Conservation (phyloP, 2,888 invertebrate genomes). For the Caenorhabditis sp. region DNA sequence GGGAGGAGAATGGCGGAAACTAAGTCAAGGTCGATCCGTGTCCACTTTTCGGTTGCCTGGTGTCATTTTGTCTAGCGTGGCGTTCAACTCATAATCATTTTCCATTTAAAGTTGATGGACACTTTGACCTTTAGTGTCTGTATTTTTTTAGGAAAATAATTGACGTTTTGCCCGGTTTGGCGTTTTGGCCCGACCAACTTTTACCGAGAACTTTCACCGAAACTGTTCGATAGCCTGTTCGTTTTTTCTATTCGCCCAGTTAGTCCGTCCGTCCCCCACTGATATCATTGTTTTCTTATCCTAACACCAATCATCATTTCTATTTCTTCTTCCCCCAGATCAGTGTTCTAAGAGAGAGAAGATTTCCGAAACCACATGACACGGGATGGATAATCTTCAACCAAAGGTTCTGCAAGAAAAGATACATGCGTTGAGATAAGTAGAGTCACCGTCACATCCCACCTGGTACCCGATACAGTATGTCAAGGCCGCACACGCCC, state of each 20-base stretch:
- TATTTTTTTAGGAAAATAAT: no score
- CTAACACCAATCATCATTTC: neutral
- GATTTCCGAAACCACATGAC: conserved; percentile 37
- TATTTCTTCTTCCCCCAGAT: neutral
- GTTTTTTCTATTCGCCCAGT: no score
- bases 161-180: no score
- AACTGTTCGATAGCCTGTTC: no score
- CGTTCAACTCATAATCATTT: no score
- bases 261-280: no score
- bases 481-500: conserved; percentile 57
- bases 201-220: no score
- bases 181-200: no score
- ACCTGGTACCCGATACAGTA: conserved; percentile 59
- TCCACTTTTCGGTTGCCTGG: conserved; percentile 33
- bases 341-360: conserved; percentile 8
- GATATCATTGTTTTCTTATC: conserved; percentile 32
- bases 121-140: no score
- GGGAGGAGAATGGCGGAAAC: conserved; percentile 50
- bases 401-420: conserved; percentile 54
- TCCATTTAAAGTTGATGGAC: no score
- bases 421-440: conserved; percentile 42
- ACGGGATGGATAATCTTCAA: conserved; percentile 43
- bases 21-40: conserved; percentile 60
- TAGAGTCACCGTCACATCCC: conserved; percentile 37
- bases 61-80: no score